Percentiles rank a stretch among this genome's conserved stretches.
These are phyloP conservation scores for Catocala nupta DNA, from an alignment of 2,888 invertebrate species.

Conservation along the genomic window DNA sequence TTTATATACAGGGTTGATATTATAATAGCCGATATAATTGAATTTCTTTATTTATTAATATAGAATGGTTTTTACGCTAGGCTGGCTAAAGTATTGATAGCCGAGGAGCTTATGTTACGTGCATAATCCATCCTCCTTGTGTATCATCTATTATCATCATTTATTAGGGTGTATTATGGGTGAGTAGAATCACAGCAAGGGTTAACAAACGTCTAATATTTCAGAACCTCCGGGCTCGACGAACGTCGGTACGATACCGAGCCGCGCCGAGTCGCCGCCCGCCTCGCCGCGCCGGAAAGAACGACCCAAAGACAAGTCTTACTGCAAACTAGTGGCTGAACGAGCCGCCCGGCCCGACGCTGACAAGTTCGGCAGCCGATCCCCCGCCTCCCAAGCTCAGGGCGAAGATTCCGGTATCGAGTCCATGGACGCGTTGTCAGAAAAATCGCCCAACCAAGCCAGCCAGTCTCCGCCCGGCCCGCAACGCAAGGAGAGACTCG, in stretches of 20 bases:
- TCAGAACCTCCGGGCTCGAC: constrained; percentile 89
- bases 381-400: constrained; percentile 86
- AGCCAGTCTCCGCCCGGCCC: constrained; percentile 90
- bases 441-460: constrained; percentile 96
- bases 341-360: constrained; percentile 66
- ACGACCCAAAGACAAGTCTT: constrained; percentile 85
- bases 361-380: constrained; percentile 77
- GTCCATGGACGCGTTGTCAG: constrained; percentile 97
- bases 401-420: constrained; percentile 97
- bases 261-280: constrained; percentile 72
- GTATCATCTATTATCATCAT: no score
- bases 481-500: constrained; percentile 77
- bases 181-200: no score
- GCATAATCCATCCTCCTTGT: no score
- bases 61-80: no score
- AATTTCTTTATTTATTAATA: no score
- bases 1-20: no score
- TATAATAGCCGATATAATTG: no score
- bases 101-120: no score
- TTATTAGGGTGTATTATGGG: no score
- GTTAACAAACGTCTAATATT: constrained; percentile 36
- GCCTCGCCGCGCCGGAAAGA: constrained; percentile 74
- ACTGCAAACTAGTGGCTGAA: constrained; percentile 86
- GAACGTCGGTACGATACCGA: constrained; percentile 89
- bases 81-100: no score